Conservation (phyloP, 2,797 vertebrate genomes). For the Phoebastria nigripes region DNA sequence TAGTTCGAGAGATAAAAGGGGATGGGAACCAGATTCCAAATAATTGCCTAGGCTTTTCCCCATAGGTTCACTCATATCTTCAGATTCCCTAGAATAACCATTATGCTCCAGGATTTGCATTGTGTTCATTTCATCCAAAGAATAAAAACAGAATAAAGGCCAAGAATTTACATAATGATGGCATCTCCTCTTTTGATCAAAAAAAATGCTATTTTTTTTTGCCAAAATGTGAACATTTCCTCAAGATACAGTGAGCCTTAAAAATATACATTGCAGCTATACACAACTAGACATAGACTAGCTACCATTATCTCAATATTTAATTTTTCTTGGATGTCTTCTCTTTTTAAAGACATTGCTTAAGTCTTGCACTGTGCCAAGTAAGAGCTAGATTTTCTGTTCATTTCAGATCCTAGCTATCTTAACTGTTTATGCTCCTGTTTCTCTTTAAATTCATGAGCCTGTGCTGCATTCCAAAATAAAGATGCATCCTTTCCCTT, state of each 20-base stretch:
- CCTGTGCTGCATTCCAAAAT: background rate
- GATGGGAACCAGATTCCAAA: background rate
- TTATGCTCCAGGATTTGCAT: background rate
- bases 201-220: background rate
- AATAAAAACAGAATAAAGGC: background rate
- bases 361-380: background rate
- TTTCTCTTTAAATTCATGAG: slow-evolving; percentile 46
- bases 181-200: background rate
- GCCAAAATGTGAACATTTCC: background rate
- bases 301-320: background rate
- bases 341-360: background rate
- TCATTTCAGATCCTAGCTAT: slow-evolving; percentile 23
- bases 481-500: background rate
- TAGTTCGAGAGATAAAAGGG: background rate
- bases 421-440: slow-evolving; percentile 20
- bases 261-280: background rate
- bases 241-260: background rate
- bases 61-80: background rate
- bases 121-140: background rate
- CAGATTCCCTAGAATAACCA: background rate
- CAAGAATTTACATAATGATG: background rate
- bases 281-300: background rate
- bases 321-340: slow-evolving; percentile 2
- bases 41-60: background rate
- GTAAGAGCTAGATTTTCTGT: slow-evolving; percentile 21